Evolutionary conservation across 2,888 invertebrate species (phyloP), one percentile per base, ranked within the genome.

Genomic region (Drosophila limbata): DNA sequence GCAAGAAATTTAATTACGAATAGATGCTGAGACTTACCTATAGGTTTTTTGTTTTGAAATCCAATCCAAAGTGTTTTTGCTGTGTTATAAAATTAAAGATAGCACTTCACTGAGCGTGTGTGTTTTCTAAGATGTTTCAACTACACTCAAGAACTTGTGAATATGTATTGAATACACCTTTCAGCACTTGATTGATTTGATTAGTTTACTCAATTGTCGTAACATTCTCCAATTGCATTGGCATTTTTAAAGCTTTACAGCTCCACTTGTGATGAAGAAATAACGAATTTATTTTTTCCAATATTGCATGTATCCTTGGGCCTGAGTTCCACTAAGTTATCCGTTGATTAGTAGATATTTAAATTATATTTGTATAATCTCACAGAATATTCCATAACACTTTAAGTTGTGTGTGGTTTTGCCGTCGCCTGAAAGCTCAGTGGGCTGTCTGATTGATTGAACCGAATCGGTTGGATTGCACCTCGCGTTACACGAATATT

Each of bases 71-170:
- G 2, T 37, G 11, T 33, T 68, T 53, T 37, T 48, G 25, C 1
- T 28, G 45, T 25, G 31, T 40, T 37, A 28, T 42, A n/a, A 17
- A 17, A 33, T 55, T 71, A 11, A 8, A 4, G 15, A 48, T 50
- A 35, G 19, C 76, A 67, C 86, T 80, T 75, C 66, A 76, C 69
- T 61, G 4, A 59, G 19, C 44, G 19, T 53, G 37, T 64, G 19
- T 71, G 79, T 86, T 69, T 85, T 86, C 69, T 86, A 76, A 72
- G 33, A 21, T 59, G 50, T 44, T 31, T 56, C 25, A 57, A 48
- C 42, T 37, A 77, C 80, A 80, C 37, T 28, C 47, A 39, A 47
- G 10, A 31, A 44, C 44, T 47, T 44, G 48, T 37, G 10, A 21
- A 31, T 50, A 52, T 62, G 62, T 59, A 77, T 67, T 78, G 40